A percentile compares a stretch with the other conserved stretches of the same genome.
Evolutionary conservation across 2,113 vertebrate genomes (phyloP).

Genomic region (Atrichornis clamosus): DNA sequence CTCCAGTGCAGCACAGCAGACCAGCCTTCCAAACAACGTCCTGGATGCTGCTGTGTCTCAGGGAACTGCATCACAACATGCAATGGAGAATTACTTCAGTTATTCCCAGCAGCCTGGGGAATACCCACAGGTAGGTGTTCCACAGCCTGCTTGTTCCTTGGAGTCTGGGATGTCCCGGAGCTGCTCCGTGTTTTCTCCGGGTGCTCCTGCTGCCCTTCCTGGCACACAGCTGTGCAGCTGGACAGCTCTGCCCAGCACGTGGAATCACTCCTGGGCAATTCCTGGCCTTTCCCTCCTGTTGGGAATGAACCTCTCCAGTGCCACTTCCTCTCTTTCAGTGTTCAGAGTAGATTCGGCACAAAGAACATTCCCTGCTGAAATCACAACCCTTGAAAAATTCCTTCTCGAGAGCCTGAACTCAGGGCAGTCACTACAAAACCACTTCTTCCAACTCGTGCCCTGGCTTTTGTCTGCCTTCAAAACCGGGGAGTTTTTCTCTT

Average conservation of each 20-base stretch:
- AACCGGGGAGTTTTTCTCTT: not conserved
- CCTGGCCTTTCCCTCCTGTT: not conserved
- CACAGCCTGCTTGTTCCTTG: not conserved
- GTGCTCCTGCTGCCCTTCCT: not conserved
- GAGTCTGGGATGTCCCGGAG: not conserved
- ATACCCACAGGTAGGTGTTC: conserved; percentile 71
- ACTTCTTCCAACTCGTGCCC: not conserved
- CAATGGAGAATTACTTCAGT: conserved; percentile 75
- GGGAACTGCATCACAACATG: conserved; percentile 74
- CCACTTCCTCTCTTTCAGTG: accelerated
- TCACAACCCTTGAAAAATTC: not conserved
- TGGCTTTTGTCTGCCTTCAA: not conserved
- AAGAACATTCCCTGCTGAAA: not conserved
- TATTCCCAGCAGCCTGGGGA: conserved; percentile 84
- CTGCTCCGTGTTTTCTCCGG: not conserved
- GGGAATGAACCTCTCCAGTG: not conserved
- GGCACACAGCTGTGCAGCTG: not conserved
- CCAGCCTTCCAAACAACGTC: conserved; percentile 67
- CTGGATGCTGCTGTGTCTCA: conserved; percentile 78
- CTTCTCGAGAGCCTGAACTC: not conserved
- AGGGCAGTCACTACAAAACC: not conserved
- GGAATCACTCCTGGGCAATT: not conserved
- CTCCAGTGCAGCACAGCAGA: conserved; percentile 67
- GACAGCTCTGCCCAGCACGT: not conserved
- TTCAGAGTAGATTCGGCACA: not conserved